These are phyloP conservation scores for Drosophila mojavensis DNA, from an alignment of 1,140 invertebrate species.

Conservation along the genomic window DNA sequence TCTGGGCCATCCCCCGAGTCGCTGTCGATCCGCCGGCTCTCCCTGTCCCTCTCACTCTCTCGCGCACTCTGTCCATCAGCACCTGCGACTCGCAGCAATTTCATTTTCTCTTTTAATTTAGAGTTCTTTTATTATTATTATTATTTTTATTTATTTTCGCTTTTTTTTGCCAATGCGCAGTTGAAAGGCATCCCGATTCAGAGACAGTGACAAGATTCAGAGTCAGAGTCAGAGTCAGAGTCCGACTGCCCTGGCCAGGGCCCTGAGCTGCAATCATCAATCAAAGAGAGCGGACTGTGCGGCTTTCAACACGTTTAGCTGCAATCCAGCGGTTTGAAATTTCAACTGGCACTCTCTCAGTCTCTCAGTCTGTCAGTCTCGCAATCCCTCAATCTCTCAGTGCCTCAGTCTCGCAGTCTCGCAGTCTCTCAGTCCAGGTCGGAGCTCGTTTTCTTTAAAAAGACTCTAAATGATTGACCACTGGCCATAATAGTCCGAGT, in stretches of 20 bases:
- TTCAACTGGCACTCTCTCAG: constrained; percentile 52
- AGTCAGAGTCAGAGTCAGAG: too few relatives aligned
- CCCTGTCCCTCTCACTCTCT: background rate
- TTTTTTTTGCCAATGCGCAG: constrained; percentile 37
- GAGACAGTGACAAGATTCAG: constrained; percentile 4
- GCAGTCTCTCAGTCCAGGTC: constrained; percentile 9
- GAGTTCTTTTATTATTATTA: background rate
- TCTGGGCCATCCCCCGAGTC: constrained; percentile 4
- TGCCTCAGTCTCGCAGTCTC: background rate
- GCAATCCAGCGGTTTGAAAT: constrained; percentile 71
- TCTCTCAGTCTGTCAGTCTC: background rate
- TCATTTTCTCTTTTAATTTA: constrained; percentile 36
- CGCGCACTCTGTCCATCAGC: constrained; percentile 12
- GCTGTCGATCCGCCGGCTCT: background rate
- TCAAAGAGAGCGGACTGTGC: constrained; percentile 58
- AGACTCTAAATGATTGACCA: constrained; percentile 71
- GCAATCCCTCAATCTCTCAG: background rate
- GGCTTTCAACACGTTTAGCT: constrained; percentile 78
- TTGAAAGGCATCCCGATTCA: constrained; percentile 63
- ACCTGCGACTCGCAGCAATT: constrained; percentile 62
- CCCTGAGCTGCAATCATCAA: constrained; percentile 75
- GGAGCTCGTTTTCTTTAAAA: constrained; percentile 45
- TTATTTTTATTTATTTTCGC: background rate
- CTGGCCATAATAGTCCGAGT: constrained; percentile 75
- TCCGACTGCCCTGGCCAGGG: constrained; percentile 5